Evolutionary conservation across 2,113 vertebrate genomes (phyloP).

Genomic region (Centropristis striata): DNA sequence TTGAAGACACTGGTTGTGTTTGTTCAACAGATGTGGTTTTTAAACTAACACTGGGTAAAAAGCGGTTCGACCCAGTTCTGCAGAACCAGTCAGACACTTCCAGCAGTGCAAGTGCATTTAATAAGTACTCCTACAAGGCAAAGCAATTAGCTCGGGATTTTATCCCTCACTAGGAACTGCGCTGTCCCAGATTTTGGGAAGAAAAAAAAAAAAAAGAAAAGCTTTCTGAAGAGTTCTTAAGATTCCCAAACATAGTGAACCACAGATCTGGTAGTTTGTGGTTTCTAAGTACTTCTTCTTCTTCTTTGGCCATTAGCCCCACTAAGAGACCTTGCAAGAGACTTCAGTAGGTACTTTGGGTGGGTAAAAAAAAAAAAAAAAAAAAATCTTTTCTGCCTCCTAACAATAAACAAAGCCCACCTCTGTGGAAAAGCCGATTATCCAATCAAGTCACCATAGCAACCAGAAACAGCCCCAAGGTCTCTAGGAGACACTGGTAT

Average conservation of each 20-base stretch:
- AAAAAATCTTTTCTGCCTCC: slow-evolving; percentile 13
- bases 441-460: slow-evolving; percentile 63
- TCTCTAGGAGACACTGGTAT: slow-evolving; percentile 47
- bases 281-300: slow-evolving; percentile 43
- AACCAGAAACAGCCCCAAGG: slow-evolving; percentile 55
- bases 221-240: slow-evolving; percentile 13
- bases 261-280: slow-evolving; percentile 12
- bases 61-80: slow-evolving; percentile 19
- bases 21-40: slow-evolving; percentile 32
- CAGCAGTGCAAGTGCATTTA: slow-evolving; percentile 47
- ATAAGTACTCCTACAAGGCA: slow-evolving; percentile 62
- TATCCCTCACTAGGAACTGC: slow-evolving; percentile 18
- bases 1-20: slow-evolving; percentile 62
- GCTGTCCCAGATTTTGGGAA: not conserved
- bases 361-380: slow-evolving; percentile 4
- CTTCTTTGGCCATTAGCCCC: slow-evolving; percentile 66
- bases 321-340: slow-evolving; percentile 36
- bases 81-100: slow-evolving; percentile 36
- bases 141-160: slow-evolving; percentile 42
- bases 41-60: slow-evolving; percentile 37
- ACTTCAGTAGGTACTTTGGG: slow-evolving; percentile 45
- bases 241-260: slow-evolving; percentile 27
- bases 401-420: slow-evolving; percentile 64
- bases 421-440: slow-evolving; percentile 58
- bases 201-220: not conserved